Conservation (phyloP, 2,113 vertebrate genomes). For the Pandion haliaetus region DNA sequence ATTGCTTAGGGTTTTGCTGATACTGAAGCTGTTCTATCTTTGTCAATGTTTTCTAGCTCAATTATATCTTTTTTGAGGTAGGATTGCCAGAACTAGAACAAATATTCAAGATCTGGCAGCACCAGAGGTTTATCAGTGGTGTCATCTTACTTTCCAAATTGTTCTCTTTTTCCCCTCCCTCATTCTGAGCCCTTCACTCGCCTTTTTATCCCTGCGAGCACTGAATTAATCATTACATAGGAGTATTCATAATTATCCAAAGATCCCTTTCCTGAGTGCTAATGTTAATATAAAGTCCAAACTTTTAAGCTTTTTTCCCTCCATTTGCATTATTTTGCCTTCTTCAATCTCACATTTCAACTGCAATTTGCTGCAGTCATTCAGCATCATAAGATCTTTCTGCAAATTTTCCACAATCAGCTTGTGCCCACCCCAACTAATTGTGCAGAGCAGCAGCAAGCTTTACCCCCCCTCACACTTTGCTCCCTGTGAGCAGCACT, state of each 20-base stretch:
- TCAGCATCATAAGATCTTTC: background rate
- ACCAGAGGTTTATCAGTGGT: background rate
- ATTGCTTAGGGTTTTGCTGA: background rate
- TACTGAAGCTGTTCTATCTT: background rate
- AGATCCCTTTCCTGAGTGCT: background rate
- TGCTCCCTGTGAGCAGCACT: background rate
- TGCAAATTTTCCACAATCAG: background rate
- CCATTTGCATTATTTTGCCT: background rate
- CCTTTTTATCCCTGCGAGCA: background rate
- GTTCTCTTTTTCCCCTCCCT: background rate
- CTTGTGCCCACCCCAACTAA: background rate
- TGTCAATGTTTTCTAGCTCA: background rate
- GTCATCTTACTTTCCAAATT: background rate
- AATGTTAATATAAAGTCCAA: background rate
- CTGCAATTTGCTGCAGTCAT: background rate
- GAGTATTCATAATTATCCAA: background rate
- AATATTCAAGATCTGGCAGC: background rate
- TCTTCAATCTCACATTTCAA: background rate
- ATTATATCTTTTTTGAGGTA: background rate
- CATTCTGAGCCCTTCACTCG: background rate
- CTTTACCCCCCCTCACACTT: background rate
- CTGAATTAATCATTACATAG: background rate
- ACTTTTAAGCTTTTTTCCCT: background rate
- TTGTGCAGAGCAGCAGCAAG: background rate
- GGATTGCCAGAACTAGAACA: background rate